These are phyloP conservation scores for Plectropomus leopardus DNA, from an alignment of 2,113 vertebrate genomes.

Conservation along the genomic window DNA sequence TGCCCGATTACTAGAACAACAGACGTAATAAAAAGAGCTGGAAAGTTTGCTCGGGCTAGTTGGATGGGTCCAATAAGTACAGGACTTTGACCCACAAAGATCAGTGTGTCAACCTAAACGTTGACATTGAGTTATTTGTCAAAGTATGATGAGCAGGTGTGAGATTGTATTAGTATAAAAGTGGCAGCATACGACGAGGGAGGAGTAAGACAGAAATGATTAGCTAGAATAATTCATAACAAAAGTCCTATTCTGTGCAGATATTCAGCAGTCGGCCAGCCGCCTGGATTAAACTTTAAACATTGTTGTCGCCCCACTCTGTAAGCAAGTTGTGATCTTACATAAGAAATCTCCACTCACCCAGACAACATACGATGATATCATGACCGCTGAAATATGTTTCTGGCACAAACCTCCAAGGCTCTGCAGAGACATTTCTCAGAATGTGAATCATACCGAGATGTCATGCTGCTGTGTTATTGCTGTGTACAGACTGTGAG, in stretches of 20 bases:
- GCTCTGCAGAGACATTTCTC: slow-evolving; percentile 10
- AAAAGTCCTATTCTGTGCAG: background rate
- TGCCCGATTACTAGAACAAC: too few relatives aligned
- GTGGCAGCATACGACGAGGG: background rate
- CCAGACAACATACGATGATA: slow-evolving; percentile 28
- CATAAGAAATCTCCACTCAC: slow-evolving; percentile 28
- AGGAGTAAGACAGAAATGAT: background rate
- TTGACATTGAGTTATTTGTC: too few relatives aligned
- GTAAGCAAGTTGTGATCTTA: slow-evolving; percentile 1
- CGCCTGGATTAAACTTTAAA: slow-evolving; percentile 8
- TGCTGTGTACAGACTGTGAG: background rate
- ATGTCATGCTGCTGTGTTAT: background rate
- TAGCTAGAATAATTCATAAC: background rate
- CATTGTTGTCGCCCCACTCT: background rate
- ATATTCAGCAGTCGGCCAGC: background rate
- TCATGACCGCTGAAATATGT: slow-evolving; percentile 14
- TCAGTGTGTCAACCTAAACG: too few relatives aligned
- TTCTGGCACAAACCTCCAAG: slow-evolving; percentile 3
- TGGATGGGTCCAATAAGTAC: too few relatives aligned
- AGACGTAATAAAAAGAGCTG: too few relatives aligned
- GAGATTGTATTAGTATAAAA: background rate
- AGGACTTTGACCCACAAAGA: too few relatives aligned
- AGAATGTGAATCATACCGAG: slow-evolving; percentile 16
- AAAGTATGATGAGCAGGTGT: too few relatives aligned
- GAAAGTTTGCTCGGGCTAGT: too few relatives aligned